phyloP scores from a whole-genome alignment of 2,888 invertebrate genomes.

The Sesia bembeciformis region DNA sequence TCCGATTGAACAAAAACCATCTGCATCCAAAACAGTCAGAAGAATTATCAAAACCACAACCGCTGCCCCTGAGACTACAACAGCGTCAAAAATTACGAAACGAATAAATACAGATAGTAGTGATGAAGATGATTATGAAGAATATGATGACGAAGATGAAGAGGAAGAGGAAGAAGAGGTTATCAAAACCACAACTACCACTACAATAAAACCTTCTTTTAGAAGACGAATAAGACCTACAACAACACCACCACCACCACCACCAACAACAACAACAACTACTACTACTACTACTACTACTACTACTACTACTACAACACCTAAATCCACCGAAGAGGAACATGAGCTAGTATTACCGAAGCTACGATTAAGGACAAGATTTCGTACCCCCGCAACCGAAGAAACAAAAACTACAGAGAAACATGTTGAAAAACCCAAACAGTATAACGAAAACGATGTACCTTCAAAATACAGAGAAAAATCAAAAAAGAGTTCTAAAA shows the following conservation, averaged over 20 bases:
- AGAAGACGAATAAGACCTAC: constrained; percentile 23
- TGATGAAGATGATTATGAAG: constrained; percentile 23
- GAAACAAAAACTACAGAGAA: constrained; percentile 12
- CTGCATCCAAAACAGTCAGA: constrained; percentile 17
- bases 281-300: constrained; percentile 26
- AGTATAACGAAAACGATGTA: constrained; percentile 9
- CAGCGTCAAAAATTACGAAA: constrained; percentile 3
- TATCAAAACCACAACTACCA: constrained; percentile 17
- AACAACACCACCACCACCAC: constrained; percentile 1
- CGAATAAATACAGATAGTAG: constrained; percentile 9
- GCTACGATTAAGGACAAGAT: constrained; percentile 44
- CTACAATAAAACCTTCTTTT: constrained; percentile 25
- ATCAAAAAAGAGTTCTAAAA: constrained; percentile 52
- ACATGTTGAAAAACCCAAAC: constrained; percentile 8
- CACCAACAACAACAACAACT: constrained; percentile 21
- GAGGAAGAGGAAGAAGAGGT: constrained; percentile 22
- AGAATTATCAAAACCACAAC: constrained; percentile 8
- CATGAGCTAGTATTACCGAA: constrained; percentile 24
- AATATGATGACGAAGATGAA: constrained; percentile 36
- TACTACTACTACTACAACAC: constrained; percentile 33
- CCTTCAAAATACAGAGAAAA: constrained; percentile 51
- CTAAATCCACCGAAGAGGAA: constrained; percentile 16
- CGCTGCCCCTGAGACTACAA: background rate
- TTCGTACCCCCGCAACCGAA: constrained; percentile 28
- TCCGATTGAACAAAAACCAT: constrained; percentile 31